Conservation (phyloP, 53 echinoderm and acorn worm species). For the Patiria pectinifera region DNA sequence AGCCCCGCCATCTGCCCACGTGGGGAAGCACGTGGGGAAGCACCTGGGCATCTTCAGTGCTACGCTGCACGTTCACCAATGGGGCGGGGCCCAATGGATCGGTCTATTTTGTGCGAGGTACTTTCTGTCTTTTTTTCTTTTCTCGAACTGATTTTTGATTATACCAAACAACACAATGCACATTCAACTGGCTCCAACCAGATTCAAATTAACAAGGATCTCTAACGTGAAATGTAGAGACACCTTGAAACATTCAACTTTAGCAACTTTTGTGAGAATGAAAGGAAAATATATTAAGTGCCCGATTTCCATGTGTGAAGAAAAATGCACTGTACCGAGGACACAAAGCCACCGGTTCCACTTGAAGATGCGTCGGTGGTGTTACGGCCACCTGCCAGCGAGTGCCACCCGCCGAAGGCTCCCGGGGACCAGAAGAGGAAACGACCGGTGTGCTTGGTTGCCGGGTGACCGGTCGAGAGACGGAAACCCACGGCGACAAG, state of each 20-base stretch:
- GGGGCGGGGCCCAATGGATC: too few species aligned
- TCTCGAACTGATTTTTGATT: too few species aligned
- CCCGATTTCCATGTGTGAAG: neutral
- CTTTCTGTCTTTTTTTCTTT: too few species aligned
- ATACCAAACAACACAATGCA: too few species aligned
- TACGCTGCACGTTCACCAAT: too few species aligned
- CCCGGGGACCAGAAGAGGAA: conserved; percentile 13
- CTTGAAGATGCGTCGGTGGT: conserved; percentile 13
- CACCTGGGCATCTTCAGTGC: too few species aligned
- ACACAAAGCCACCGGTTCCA: neutral
- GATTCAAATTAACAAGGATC: too few species aligned
- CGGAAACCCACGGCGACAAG: conserved; percentile 23
- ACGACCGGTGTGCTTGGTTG: conserved; percentile 41
- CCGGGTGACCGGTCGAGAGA: neutral
- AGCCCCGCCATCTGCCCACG: too few species aligned
- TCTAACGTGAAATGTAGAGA: neutral
- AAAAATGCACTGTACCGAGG: neutral
- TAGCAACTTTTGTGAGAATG: neutral
- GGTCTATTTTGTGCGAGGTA: too few species aligned
- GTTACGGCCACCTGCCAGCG: conserved; percentile 35
- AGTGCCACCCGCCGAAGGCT: neutral
- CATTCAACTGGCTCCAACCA: too few species aligned
- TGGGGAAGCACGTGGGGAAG: too few species aligned
- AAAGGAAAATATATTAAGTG: neutral
- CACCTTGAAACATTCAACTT: neutral